These are phyloP conservation scores for Teleogryllus occipitalis DNA, from an alignment of 1,140 invertebrate genomes.

Conservation along the genomic window DNA sequence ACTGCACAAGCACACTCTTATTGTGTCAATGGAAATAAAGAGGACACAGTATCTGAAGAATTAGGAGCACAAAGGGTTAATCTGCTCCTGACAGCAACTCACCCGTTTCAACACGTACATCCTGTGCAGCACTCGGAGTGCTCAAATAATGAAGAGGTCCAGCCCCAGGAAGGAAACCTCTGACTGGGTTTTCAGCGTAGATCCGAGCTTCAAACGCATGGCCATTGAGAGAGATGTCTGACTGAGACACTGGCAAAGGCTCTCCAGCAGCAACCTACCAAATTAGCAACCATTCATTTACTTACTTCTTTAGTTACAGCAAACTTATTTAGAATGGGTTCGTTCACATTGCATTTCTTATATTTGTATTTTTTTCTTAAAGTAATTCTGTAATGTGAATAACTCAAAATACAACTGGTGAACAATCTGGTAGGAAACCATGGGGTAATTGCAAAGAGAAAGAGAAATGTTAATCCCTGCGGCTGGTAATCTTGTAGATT, in stretches of 20 bases:
- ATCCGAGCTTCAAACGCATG: slow-evolving; percentile 91
- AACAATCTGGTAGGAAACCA: too few relatives aligned
- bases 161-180: slow-evolving; percentile 83
- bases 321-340: too few relatives aligned
- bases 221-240: slow-evolving; percentile 65
- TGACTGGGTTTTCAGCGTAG: slow-evolving; percentile 84
- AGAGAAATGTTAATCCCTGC: too few relatives aligned
- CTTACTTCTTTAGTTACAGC: too few relatives aligned
- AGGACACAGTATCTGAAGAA: not conserved
- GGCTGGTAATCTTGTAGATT: too few relatives aligned
- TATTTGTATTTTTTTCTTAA: too few relatives aligned
- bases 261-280: slow-evolving; percentile 71
- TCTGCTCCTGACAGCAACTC: not conserved
- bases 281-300: not conserved
- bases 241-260: slow-evolving; percentile 66
- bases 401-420: too few relatives aligned
- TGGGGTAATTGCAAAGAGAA: too few relatives aligned
- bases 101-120: slow-evolving; percentile 72
- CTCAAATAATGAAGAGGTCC: slow-evolving; percentile 65
- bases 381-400: too few relatives aligned
- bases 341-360: too few relatives aligned
- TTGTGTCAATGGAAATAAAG: too few relatives aligned
- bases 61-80: not conserved
- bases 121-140: slow-evolving; percentile 47
- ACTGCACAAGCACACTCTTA: too few relatives aligned